Percentiles rank a stretch among this genome's conserved stretches.
These are phyloP conservation scores for Drosophila tropicalis DNA, from an alignment of 1,140 invertebrate species.

Conservation along the genomic window DNA sequence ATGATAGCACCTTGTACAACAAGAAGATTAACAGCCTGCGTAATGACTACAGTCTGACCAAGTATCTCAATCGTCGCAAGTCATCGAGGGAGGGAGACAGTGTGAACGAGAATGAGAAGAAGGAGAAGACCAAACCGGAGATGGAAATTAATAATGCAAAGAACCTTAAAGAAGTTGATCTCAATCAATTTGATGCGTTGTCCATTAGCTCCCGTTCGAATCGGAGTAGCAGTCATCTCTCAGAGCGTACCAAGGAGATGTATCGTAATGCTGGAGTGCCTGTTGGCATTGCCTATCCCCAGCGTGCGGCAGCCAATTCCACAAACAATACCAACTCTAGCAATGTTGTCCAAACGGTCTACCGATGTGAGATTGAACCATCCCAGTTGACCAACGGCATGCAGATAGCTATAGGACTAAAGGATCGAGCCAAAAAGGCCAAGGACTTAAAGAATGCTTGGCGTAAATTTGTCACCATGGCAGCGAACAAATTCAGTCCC, in stretches of 20 bases:
- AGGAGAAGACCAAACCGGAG: constrained; percentile 37
- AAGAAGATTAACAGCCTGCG: constrained; percentile 75
- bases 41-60: constrained; percentile 77
- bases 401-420: constrained; percentile 81
- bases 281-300: constrained; percentile 79
- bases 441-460: constrained; percentile 83
- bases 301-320: constrained; percentile 59
- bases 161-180: constrained; percentile 62
- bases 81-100: constrained; percentile 37
- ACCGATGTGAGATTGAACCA: constrained; percentile 79
- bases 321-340: constrained; percentile 21
- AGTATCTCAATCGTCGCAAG: constrained; percentile 78
- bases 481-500: constrained; percentile 81
- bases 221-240: constrained; percentile 74
- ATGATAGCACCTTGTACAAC: constrained; percentile 64
- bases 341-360: constrained; percentile 72
- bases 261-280: constrained; percentile 78
- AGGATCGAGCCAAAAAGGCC: constrained; percentile 78
- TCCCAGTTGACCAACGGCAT: constrained; percentile 77
- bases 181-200: constrained; percentile 73
- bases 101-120: constrained; percentile 20
- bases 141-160: constrained; percentile 55
- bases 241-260: constrained; percentile 80
- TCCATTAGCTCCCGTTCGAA: constrained; percentile 79
- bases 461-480: constrained; percentile 83